A percentile compares a stretch with the other conserved stretches of the same genome.
Conservation (phyloP, 2,113 vertebrate species). For the Chiloscyllium plagiosum region DNA sequence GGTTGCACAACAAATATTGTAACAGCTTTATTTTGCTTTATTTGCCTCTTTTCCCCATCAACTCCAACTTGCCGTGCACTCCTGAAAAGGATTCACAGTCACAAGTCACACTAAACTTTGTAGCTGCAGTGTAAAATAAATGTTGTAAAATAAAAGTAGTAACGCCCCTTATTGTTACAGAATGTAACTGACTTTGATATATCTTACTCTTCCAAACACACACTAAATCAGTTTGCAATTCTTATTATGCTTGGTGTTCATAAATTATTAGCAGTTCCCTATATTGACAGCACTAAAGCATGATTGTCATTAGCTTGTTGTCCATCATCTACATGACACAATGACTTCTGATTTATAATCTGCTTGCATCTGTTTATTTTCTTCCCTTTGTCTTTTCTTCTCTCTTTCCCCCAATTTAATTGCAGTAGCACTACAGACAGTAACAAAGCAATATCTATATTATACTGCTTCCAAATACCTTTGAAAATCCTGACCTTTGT, state of each 20-base stretch:
- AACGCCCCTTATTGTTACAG: background rate
- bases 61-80: no score
- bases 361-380: background rate
- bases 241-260: background rate
- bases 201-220: background rate
- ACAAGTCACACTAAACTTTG: background rate
- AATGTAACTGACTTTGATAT: background rate
- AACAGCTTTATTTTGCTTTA: background rate
- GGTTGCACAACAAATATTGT: background rate
- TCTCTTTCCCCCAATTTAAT: background rate
- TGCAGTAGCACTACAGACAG: background rate
- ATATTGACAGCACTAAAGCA: background rate
- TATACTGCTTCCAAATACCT: background rate
- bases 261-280: background rate
- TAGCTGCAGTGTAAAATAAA: background rate
- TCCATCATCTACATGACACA: background rate
- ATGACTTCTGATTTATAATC: background rate
- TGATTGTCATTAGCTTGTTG: background rate
- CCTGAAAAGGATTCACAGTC: background rate
- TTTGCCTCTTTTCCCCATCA: background rate
- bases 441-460: background rate
- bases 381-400: background rate
- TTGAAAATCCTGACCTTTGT: background rate
- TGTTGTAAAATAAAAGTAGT: background rate
- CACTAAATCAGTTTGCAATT: conserved; percentile 2